Evolutionary conservation across 2,113 vertebrate genomes (phyloP).

Genomic region (Mobula birostris): DNA sequence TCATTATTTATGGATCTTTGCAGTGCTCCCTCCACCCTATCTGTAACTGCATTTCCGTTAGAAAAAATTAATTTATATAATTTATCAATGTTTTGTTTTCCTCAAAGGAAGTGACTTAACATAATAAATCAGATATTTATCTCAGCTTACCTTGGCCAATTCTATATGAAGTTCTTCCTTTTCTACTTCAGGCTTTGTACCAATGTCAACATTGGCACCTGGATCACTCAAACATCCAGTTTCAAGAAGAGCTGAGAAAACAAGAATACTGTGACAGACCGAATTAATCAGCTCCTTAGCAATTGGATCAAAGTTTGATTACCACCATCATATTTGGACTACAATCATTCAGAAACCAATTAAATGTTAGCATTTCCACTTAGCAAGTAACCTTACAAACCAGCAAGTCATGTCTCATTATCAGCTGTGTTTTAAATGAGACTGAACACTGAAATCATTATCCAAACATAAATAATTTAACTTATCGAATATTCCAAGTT

Average conservation of each 20-base stretch:
- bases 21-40: neutral
- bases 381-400: neutral
- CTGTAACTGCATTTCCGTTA: neutral
- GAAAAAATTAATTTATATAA: neutral
- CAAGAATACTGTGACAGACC: neutral
- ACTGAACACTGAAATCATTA: neutral
- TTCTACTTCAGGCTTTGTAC: constrained; percentile 79
- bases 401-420: neutral
- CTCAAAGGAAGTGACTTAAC: neutral
- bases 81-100: neutral
- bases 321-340: neutral
- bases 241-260: neutral
- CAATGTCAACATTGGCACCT: constrained; percentile 69
- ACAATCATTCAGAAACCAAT: neutral
- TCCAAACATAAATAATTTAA: neutral
- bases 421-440: neutral
- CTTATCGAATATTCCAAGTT: neutral
- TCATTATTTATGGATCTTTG: neutral
- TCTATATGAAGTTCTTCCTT: constrained; percentile 80
- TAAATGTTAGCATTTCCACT: neutral
- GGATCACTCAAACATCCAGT: neutral
- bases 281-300: neutral
- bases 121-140: neutral
- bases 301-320: neutral
- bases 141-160: constrained; percentile 69